phyloP scores from a whole-genome alignment of 2,113 vertebrate genomes.

The Phrynosoma blainvillii region DNA sequence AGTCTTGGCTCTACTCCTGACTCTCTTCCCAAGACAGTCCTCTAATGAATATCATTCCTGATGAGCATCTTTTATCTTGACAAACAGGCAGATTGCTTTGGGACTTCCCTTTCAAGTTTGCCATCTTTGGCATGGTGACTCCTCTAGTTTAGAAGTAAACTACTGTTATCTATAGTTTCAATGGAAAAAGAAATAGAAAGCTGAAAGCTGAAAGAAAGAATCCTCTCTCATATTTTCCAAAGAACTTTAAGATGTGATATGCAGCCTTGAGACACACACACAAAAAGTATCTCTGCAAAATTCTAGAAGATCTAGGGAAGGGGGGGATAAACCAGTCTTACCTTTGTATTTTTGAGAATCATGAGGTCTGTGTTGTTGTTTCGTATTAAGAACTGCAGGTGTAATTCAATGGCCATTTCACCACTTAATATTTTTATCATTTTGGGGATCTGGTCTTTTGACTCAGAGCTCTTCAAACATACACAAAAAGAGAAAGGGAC shows the following conservation, averaged over 20 bases:
- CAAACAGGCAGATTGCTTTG: too few relatives aligned
- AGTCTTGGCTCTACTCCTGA: too few relatives aligned
- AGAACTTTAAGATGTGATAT: neutral
- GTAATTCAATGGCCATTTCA: conserved; percentile 98
- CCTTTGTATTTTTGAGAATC: conserved; percentile 99
- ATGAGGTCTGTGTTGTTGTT: conserved; percentile 99
- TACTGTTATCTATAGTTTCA: neutral
- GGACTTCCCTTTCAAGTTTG: too few relatives aligned
- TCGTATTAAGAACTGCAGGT: conserved; percentile 97
- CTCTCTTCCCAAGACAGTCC: too few relatives aligned
- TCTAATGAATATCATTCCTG: too few relatives aligned
- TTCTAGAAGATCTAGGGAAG: neutral
- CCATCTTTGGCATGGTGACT: too few relatives aligned
- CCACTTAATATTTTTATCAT: conserved; percentile 99
- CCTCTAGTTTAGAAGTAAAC: too few relatives aligned
- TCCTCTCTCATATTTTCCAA: neutral
- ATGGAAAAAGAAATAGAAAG: neutral
- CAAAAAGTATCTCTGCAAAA: neutral
- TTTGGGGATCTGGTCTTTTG: conserved; percentile 98
- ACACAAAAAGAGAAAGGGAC: conserved; percentile 36
- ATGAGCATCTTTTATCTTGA: too few relatives aligned
- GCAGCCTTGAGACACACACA: too few relatives aligned
- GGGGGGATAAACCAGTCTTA: conserved; percentile 58
- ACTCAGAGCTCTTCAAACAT: conserved; percentile 87
- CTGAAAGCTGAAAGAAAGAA: neutral